phyloP scores from a whole-genome alignment of 2,888 invertebrate species.

The Drosophila pegasa region DNA sequence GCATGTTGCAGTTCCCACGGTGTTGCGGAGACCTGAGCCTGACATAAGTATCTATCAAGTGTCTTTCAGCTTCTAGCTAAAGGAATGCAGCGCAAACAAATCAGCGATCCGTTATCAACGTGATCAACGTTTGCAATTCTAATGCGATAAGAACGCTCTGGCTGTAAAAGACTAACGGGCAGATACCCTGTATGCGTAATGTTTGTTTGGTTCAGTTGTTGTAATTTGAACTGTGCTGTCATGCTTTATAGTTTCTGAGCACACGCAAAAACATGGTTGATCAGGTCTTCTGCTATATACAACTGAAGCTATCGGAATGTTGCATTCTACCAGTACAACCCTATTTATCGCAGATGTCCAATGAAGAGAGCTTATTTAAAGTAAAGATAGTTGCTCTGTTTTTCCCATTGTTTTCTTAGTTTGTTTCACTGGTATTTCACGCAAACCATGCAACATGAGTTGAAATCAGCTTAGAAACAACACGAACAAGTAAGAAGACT shows the following conservation, averaged over 20 bases:
- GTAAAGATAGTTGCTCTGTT: too few relatives aligned
- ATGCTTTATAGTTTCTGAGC: too few relatives aligned
- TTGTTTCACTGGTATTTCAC: constrained; percentile 17
- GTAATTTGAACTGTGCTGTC: too few relatives aligned
- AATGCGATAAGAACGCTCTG: constrained; percentile 8
- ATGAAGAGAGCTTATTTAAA: background rate
- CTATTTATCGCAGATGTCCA: background rate
- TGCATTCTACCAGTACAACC: background rate
- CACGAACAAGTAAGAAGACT: too few relatives aligned
- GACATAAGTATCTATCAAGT: background rate
- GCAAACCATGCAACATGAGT: background rate
- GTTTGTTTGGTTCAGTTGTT: too few relatives aligned
- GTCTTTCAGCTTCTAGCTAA: constrained; percentile 31
- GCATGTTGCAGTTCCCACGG: constrained; percentile 21
- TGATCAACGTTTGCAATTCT: background rate
- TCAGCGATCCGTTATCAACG: constrained; percentile 16
- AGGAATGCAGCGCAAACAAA: constrained; percentile 50
- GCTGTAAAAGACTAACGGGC: background rate
- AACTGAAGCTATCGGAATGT: background rate
- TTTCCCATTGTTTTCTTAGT: constrained; percentile 7
- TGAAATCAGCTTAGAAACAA: background rate
- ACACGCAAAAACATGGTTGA: background rate
- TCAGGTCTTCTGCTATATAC: background rate
- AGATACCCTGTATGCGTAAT: background rate
- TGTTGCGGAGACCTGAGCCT: constrained; percentile 3